phyloP scores from a whole-genome alignment of 2,797 vertebrate species.

The Sebastiscus albofasciatus region DNA sequence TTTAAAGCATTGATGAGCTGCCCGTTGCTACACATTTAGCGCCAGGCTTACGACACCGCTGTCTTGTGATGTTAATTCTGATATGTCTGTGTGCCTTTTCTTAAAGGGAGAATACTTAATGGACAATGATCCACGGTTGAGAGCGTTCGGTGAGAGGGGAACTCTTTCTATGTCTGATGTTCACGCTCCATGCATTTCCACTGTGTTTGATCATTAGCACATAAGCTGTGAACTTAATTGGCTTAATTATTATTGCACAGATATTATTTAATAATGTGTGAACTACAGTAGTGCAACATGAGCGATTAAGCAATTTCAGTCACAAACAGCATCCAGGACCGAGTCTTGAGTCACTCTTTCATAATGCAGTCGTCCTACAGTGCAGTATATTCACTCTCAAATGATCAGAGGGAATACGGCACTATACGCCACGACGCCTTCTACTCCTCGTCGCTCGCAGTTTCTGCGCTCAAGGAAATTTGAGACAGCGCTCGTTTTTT shows the following conservation, averaged over 20 bases:
- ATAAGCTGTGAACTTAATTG: conserved; percentile 50
- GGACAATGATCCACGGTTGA: conserved; percentile 42
- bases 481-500: neutral
- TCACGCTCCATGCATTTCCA: conserved; percentile 25
- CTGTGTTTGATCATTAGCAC: conserved; percentile 41
- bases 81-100: conserved; percentile 20
- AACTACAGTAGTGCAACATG: conserved; percentile 43
- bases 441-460: neutral
- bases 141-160: conserved; percentile 18
- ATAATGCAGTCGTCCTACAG: neutral
- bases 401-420: neutral
- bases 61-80: conserved; percentile 54
- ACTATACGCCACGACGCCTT: neutral
- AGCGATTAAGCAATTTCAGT: conserved; percentile 30
- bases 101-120: conserved; percentile 23
- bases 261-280: conserved; percentile 59
- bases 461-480: neutral
- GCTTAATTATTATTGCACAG: conserved; percentile 38
- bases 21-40: conserved; percentile 34
- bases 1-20: conserved; percentile 53
- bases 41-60: conserved; percentile 17
- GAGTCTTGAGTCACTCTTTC: neutral
- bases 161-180: conserved; percentile 30
- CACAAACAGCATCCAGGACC: conserved; percentile 4
- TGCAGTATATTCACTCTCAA: neutral